phyloP scores from a whole-genome alignment of 2,113 vertebrate genomes.

The Amazona guildingii region DNA sequence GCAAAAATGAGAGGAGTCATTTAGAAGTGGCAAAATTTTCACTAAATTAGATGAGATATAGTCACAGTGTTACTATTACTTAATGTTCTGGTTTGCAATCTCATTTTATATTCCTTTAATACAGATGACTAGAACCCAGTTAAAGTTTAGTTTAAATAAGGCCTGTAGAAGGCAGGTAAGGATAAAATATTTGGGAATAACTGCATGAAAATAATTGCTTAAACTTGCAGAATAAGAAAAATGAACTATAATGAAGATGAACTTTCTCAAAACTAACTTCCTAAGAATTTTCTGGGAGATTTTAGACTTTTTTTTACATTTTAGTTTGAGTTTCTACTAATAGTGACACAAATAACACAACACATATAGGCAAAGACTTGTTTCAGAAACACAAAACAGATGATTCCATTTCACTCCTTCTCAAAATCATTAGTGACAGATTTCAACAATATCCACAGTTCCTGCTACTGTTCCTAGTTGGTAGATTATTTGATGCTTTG shows the following conservation, averaged over 20 bases:
- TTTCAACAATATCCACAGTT: background rate
- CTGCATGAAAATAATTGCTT: background rate
- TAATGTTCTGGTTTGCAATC: background rate
- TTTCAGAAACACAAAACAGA: background rate
- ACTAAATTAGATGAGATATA: background rate
- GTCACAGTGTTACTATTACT: background rate
- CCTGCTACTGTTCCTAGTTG: background rate
- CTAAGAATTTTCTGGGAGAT: background rate
- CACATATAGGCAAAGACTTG: background rate
- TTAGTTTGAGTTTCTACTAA: background rate
- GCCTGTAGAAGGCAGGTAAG: fast-evolving
- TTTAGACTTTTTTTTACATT: background rate
- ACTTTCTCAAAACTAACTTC: background rate
- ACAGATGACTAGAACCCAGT: background rate
- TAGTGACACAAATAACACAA: background rate
- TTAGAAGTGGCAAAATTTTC: background rate
- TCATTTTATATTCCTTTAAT: background rate
- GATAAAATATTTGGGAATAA: background rate
- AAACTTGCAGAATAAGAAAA: background rate
- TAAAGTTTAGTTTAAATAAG: background rate
- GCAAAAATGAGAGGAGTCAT: background rate
- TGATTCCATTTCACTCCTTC: background rate
- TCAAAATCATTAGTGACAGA: background rate
- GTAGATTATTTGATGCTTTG: background rate
- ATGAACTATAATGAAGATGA: background rate